These are phyloP conservation scores for Nylanderia fulva DNA, from an alignment of 1,140 invertebrate genomes.

Conservation along the genomic window DNA sequence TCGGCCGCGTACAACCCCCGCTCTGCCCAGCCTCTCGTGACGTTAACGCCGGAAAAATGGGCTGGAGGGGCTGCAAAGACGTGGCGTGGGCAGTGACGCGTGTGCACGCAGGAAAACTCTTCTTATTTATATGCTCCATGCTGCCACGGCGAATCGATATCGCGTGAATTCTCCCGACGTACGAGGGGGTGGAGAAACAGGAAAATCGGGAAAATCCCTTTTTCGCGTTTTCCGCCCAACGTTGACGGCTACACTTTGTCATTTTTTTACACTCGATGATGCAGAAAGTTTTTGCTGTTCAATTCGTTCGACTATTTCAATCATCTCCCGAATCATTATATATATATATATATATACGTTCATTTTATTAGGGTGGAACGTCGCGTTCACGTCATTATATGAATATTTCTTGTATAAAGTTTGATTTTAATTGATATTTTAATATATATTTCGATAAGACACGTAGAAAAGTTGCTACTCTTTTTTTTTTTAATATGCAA, in stretches of 20 bases:
- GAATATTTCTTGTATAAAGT: too few species aligned
- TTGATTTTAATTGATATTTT: too few species aligned
- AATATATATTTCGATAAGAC: background rate
- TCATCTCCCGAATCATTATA: background rate
- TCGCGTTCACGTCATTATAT: too few species aligned
- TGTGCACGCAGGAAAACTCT: conserved; percentile 85
- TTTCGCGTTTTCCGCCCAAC: conserved; percentile 56
- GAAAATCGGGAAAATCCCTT: conserved; percentile 48
- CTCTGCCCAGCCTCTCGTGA: conserved; percentile 75
- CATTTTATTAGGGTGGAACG: background rate
- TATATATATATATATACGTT: too few species aligned
- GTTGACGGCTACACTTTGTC: conserved; percentile 11
- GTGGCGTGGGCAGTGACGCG: conserved; percentile 84
- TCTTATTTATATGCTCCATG: conserved; percentile 84
- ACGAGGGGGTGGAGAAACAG: conserved; percentile 8
- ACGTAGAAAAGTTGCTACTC: background rate
- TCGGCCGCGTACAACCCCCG: conserved; percentile 69
- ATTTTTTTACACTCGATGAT: conserved; percentile 35
- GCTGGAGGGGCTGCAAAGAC: conserved; percentile 79
- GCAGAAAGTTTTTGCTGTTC: conserved; percentile 11
- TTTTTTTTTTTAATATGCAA: background rate
- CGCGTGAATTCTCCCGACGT: conserved; percentile 77
- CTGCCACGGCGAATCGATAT: conserved; percentile 83
- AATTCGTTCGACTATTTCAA: conserved; percentile 1
- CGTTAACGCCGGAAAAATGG: conserved; percentile 82